Base-by-base conservation (phyloP, 1,140 invertebrate species). In the Pogonus chalceus region DNA sequence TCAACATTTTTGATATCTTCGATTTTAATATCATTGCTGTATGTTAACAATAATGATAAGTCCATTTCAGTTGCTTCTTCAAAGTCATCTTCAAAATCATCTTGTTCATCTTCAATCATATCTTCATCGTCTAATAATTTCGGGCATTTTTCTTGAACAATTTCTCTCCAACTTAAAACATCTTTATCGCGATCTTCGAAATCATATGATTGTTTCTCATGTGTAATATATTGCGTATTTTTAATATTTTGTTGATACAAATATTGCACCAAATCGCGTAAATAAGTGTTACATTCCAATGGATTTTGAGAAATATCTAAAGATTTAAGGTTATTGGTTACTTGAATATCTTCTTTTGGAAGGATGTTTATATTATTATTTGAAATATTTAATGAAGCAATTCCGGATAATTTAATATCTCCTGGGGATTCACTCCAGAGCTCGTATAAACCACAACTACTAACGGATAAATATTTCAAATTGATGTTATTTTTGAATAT, bases 301-400 rank as follows among this genome's bases (percentile, higher is more conserved):
- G 80, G 78, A 69, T 88, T 88, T 22, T 76, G 68, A 22, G 71
- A 71, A 1, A 87, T 65, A 55, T 87, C 82, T 1, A 88, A 62
- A 9, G 75, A 71, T 23, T 75, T 74, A 2, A 87, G 64, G 59
- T 76, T 76, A 48, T 81, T 79, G 10, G 83, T 71, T 21, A 70
- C 71, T 46, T 74, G 62, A 2, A 83, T 65, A 62, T 84, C 79
- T 16, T 68, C 69, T 23, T 72, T 61, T 53, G 73, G 75, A 16
- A 82, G 73, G 52, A 72, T 73, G 47, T 68, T 73, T 35, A 82
- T 75, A 49, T 75, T 64, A 67, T 82, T 82, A 31, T 76, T 65
- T 1, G 77, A 78, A 31, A 76, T 70, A 57, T 79, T 79, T 37
- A 83, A 65, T 65, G 73, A 75, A 24, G 71, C 72, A 54, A 83